A percentile compares a stretch with the other conserved stretches of the same genome.
Evolutionary conservation across 2,113 vertebrate species (phyloP).

Genomic region (Mobula birostris): DNA sequence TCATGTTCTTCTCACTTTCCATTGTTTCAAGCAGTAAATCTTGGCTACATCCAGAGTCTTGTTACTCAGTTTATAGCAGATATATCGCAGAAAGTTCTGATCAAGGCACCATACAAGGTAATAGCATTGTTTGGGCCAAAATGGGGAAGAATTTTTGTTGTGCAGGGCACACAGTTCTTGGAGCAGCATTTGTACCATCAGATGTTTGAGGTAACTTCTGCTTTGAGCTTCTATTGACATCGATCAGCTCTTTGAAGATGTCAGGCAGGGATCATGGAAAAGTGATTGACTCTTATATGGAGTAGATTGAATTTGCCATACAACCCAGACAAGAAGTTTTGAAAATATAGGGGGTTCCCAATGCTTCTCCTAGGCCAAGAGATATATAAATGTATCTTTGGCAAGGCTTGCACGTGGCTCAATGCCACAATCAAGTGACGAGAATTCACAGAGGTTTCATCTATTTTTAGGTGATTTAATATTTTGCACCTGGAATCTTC

Average conservation of each 20-base stretch:
- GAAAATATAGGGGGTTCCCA: no score
- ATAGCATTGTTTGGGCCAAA: no score
- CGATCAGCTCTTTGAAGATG: neutral
- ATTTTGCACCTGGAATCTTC: neutral
- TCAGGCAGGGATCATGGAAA: neutral
- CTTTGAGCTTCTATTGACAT: neutral
- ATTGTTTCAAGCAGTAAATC: no score
- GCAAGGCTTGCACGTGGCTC: neutral
- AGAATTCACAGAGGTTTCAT: neutral
- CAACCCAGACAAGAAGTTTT: neutral
- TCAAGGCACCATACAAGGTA: no score
- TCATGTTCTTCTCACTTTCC: no score
- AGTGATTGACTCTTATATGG: neutral
- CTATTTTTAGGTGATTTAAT: neutral
- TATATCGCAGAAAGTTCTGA: no score
- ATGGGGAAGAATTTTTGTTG: neutral
- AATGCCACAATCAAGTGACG: neutral
- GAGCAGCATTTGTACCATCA: neutral
- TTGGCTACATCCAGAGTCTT: no score
- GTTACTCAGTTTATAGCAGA: no score
- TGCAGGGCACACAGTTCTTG: neutral
- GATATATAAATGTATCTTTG: neutral
- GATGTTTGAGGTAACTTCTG: neutral
- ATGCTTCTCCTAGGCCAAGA: neutral
- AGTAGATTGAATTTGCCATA: neutral